Percentiles rank a stretch among this genome's conserved stretches.
phyloP scores from a whole-genome alignment of 2,113 vertebrate species.

The Mugil cephalus region DNA sequence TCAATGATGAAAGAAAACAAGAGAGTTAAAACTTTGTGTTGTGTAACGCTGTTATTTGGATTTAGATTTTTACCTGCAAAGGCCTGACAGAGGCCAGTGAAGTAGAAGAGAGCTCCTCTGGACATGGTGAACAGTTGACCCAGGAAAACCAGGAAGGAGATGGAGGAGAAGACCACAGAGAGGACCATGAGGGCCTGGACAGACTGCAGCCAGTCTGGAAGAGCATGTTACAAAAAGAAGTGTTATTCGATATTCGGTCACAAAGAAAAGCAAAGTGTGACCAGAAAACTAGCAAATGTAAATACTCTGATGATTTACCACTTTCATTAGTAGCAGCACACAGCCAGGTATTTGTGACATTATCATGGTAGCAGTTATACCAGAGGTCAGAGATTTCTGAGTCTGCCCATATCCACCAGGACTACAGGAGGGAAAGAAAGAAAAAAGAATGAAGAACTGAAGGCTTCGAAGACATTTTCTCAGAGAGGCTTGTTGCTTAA shows the following conservation, averaged over 20 bases:
- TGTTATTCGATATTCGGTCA: background rate
- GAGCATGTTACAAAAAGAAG: background rate
- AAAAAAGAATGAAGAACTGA: conserved; percentile 1
- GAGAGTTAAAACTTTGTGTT: too few relatives aligned
- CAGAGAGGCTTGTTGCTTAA: background rate
- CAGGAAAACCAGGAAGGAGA: conserved; percentile 91
- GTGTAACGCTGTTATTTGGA: too few relatives aligned
- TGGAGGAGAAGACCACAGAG: conserved; percentile 88
- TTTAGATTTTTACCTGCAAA: conserved; percentile 81
- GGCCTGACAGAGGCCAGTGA: conserved; percentile 89
- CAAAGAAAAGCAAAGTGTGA: background rate
- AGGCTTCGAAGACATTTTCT: background rate
- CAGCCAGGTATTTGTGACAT: conserved; percentile 78
- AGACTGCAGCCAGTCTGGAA: conserved; percentile 88
- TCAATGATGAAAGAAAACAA: too few relatives aligned
- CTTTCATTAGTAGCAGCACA: conserved; percentile 84
- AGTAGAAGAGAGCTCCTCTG: conserved; percentile 89
- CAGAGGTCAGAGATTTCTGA: conserved; percentile 88
- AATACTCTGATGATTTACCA: conserved; percentile 73
- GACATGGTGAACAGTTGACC: conserved; percentile 87
- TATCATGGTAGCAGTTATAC: conserved; percentile 87
- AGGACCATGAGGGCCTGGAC: conserved; percentile 92
- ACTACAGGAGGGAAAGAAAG: conserved; percentile 70
- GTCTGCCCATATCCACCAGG: conserved; percentile 88
- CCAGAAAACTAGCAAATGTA: background rate